phyloP scores from a whole-genome alignment of 2,888 invertebrate genomes.

The Dryobotodes eremita region DNA sequence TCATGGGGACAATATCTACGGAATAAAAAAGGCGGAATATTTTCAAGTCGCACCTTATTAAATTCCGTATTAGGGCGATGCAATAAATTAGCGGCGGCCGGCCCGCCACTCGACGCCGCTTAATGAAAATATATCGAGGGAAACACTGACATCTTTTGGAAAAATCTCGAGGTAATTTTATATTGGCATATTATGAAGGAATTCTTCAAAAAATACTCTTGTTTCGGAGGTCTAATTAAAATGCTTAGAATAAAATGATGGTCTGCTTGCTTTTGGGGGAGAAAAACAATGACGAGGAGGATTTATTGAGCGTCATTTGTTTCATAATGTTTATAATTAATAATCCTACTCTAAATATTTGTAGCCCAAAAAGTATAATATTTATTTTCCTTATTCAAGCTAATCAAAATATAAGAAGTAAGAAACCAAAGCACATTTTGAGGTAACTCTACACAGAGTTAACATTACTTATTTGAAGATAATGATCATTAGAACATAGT shows the following conservation, averaged over 20 bases:
- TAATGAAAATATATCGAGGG: constrained; percentile 81
- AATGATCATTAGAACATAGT: background rate
- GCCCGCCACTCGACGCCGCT: constrained; percentile 71
- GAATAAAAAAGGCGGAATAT: constrained; percentile 58
- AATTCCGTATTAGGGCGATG: constrained; percentile 80
- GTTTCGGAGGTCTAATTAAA: constrained; percentile 30
- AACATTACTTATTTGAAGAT: background rate
- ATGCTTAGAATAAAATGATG: background rate
- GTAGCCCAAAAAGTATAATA: background rate
- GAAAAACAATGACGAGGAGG: background rate
- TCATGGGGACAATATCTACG: constrained; percentile 44
- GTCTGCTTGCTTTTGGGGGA: background rate
- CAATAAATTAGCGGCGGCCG: constrained; percentile 79
- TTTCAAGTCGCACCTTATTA: constrained; percentile 76
- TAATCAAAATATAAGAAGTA: constrained; percentile 18
- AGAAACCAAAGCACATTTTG: background rate
- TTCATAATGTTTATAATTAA: constrained; percentile 20
- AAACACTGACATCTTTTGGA: constrained; percentile 59
- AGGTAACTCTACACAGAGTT: background rate
- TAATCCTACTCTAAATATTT: constrained; percentile 21
- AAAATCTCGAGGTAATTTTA: constrained; percentile 45
- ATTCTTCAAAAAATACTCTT: constrained; percentile 7
- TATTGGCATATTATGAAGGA: constrained; percentile 40
- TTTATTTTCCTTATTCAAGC: background rate
- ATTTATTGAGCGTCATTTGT: constrained; percentile 20